Evolutionary conservation across 2,113 vertebrate genomes (phyloP).

Genomic region (Paraplagusia blochii): DNA sequence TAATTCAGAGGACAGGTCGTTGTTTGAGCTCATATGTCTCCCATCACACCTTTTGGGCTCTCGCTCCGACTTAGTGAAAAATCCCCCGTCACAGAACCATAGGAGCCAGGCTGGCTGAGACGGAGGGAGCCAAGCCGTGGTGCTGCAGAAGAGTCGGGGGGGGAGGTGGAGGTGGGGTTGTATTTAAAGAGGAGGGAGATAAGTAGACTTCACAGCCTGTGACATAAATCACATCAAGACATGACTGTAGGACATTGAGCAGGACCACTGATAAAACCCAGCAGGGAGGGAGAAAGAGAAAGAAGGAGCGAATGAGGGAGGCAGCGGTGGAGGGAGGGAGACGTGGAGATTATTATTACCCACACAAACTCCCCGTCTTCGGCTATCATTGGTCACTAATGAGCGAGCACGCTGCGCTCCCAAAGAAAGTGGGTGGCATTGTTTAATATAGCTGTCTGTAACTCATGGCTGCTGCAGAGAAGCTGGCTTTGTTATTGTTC

Average conservation of each 20-base stretch:
- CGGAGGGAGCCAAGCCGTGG: slow-evolving; percentile 60
- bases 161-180: slow-evolving; percentile 44
- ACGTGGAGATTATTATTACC: slow-evolving; percentile 51
- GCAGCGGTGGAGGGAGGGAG: slow-evolving; percentile 20
- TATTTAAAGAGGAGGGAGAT: slow-evolving; percentile 72
- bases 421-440: slow-evolving; percentile 69
- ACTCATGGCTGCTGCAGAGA: slow-evolving; percentile 63
- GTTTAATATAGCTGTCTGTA: slow-evolving; percentile 74
- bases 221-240: slow-evolving; percentile 90
- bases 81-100: not conserved
- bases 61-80: not conserved
- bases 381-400: slow-evolving; percentile 48
- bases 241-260: slow-evolving; percentile 90
- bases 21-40: slow-evolving; percentile 4
- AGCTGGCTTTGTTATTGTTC: slow-evolving; percentile 16
- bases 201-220: slow-evolving; percentile 85
- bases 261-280: slow-evolving; percentile 84
- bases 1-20: slow-evolving; percentile 32
- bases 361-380: slow-evolving; percentile 38
- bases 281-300: slow-evolving; percentile 58
- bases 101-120: slow-evolving; percentile 81
- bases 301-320: slow-evolving; percentile 32
- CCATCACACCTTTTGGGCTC: slow-evolving; percentile 49
- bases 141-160: slow-evolving; percentile 30
- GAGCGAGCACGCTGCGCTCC: slow-evolving; percentile 18